Conservation (phyloP, 2,797 vertebrate genomes). For the Mormyrops attenuatus region DNA sequence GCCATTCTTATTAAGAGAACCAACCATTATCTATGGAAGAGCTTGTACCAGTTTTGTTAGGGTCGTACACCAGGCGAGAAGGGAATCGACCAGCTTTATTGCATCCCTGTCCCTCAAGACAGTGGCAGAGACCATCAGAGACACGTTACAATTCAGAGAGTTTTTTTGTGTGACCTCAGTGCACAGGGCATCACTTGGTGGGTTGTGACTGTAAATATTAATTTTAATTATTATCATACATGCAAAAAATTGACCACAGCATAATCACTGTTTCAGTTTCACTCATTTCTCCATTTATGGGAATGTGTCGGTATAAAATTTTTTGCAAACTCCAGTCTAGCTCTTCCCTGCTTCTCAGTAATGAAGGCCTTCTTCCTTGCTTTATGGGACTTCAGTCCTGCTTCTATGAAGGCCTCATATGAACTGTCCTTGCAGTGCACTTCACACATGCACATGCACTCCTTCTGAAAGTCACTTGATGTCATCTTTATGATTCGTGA, state of each 20-base stretch:
- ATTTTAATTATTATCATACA: neutral
- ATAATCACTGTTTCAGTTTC: neutral
- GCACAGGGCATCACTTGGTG: neutral
- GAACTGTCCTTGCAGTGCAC: too few species aligned
- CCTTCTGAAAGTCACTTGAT: too few species aligned
- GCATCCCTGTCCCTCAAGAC: slow-evolving; percentile 27
- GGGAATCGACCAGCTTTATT: slow-evolving; percentile 39
- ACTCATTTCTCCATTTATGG: too few species aligned
- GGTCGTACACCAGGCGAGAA: slow-evolving; percentile 24
- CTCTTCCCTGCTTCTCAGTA: too few species aligned
- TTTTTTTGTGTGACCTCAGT: slow-evolving; percentile 28
- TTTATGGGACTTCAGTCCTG: too few species aligned
- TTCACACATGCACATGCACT: too few species aligned
- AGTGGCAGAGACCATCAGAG: slow-evolving; percentile 19
- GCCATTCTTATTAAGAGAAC: slow-evolving; percentile 28
- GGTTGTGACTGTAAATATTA: slow-evolving; percentile 19
- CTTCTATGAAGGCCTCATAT: too few species aligned
- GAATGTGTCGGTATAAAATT: too few species aligned
- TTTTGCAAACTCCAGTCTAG: too few species aligned
- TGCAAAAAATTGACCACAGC: neutral
- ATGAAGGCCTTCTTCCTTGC: too few species aligned
- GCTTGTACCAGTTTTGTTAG: slow-evolving; percentile 34
- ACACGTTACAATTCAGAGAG: slow-evolving; percentile 25
- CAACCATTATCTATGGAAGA: slow-evolving; percentile 18
- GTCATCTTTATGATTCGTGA: too few species aligned